These are phyloP conservation scores for Drosophila cracens DNA, from an alignment of 2,888 invertebrate genomes.

Conservation along the genomic window DNA sequence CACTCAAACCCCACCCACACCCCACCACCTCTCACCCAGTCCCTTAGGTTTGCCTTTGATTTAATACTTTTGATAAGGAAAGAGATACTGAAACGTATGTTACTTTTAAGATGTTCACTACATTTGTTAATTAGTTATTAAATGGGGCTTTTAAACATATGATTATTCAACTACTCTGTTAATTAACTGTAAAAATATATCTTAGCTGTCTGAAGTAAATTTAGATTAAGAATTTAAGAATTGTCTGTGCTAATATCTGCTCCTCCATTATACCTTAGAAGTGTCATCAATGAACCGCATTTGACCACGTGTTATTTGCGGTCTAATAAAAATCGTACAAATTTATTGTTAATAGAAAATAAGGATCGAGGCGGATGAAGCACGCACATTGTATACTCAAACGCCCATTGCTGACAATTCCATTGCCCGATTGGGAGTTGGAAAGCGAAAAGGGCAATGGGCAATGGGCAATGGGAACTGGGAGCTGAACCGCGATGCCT, in stretches of 20 bases:
- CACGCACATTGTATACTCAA: constrained; percentile 48
- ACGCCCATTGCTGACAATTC: constrained; percentile 29
- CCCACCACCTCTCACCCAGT: neutral
- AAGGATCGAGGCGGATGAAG: constrained; percentile 62
- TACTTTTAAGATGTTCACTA: constrained; percentile 10
- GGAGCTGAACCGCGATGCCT: constrained; percentile 61
- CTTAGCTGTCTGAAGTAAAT: neutral
- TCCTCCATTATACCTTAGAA: constrained; percentile 5
- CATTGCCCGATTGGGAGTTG: constrained; percentile 2
- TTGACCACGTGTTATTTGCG: constrained; percentile 41
- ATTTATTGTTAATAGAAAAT: constrained; percentile 84
- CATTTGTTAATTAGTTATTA: constrained; percentile 47
- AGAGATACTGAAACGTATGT: constrained; percentile 24
- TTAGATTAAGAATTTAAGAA: neutral
- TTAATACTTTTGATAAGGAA: constrained; percentile 41
- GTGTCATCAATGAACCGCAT: constrained; percentile 33
- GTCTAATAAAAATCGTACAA: constrained; percentile 66
- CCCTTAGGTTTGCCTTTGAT: constrained; percentile 29
- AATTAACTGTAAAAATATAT: neutral
- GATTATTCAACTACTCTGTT: neutral
- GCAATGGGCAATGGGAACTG: neutral
- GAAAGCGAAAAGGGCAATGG: neutral
- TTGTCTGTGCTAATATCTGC: neutral
- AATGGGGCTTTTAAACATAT: neutral
- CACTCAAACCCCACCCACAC: neutral